These are phyloP conservation scores for Oligia fasciuncula DNA, from an alignment of 2,888 invertebrate genomes.

Conservation along the genomic window DNA sequence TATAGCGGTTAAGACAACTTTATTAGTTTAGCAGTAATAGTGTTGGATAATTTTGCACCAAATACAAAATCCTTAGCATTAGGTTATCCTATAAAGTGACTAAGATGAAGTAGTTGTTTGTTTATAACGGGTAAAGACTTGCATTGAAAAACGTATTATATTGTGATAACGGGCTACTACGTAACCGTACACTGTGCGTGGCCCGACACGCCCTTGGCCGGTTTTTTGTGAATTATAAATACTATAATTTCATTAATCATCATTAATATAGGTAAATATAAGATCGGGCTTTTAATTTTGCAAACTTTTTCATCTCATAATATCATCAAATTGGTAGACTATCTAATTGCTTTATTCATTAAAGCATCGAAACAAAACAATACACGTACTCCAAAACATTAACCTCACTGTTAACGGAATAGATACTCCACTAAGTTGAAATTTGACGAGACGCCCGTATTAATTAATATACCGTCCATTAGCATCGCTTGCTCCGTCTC, in stretches of 20 bases:
- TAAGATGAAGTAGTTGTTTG: no score
- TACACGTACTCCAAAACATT: slow-evolving; percentile 54
- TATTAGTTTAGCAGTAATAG: no score
- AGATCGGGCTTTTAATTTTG: background rate
- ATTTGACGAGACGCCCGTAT: slow-evolving; percentile 86
- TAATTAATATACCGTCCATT: slow-evolving; percentile 89
- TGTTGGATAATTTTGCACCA: no score
- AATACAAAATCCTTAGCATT: no score
- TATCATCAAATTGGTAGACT: background rate
- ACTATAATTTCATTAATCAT: background rate
- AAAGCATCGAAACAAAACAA: slow-evolving; percentile 29
- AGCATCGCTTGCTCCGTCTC: slow-evolving; percentile 85
- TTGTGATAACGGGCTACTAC: no score
- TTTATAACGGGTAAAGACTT: no score
- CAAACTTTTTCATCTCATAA: no score
- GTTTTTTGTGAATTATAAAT: background rate
- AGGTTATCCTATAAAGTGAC: no score
- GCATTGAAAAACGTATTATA: no score
- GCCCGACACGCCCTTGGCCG: no score
- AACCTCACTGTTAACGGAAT: slow-evolving; percentile 73
- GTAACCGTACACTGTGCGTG: no score
- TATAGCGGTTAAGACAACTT: no score
- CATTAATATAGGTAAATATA: background rate
- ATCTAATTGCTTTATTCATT: background rate
- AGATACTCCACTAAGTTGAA: slow-evolving; percentile 81